A percentile compares a stretch with the other conserved stretches of the same genome.
phyloP scores from a whole-genome alignment of 2,797 vertebrate genomes.

The Sebastes miniatus region DNA sequence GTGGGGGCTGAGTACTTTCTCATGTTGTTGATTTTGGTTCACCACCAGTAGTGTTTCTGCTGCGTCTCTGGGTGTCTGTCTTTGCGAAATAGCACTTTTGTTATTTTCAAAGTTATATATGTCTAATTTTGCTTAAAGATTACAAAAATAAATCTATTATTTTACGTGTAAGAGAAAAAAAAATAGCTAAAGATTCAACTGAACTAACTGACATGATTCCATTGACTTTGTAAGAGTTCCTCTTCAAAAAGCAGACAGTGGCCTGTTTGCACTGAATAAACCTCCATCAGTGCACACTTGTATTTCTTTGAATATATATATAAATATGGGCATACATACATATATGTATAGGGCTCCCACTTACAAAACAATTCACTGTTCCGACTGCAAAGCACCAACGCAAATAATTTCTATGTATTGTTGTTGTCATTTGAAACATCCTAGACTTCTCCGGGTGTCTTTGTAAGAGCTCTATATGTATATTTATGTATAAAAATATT shows the following conservation, averaged over 20 bases:
- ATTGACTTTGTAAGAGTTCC: slow-evolving; percentile 84
- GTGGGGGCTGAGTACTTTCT: slow-evolving; percentile 61
- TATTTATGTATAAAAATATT: slow-evolving; percentile 89
- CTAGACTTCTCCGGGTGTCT: slow-evolving; percentile 74
- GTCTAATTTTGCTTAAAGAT: slow-evolving; percentile 89
- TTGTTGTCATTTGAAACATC: slow-evolving; percentile 68
- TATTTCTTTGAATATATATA: slow-evolving; percentile 86
- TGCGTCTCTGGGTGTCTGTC: slow-evolving; percentile 84
- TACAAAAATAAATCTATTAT: slow-evolving; percentile 87
- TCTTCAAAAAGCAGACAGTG: slow-evolving; percentile 79
- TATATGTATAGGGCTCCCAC: slow-evolving; percentile 85
- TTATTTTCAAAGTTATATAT: slow-evolving; percentile 85
- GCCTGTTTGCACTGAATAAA: slow-evolving; percentile 84
- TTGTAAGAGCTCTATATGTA: slow-evolving; percentile 87
- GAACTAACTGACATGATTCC: slow-evolving; percentile 88
- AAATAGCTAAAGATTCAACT: slow-evolving; percentile 85
- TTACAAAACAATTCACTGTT: slow-evolving; percentile 52
- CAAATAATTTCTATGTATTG: slow-evolving; percentile 62
- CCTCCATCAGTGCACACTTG: slow-evolving; percentile 81
- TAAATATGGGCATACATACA: slow-evolving; percentile 87
- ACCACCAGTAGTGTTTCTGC: slow-evolving; percentile 81
- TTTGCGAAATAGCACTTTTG: slow-evolving; percentile 86
- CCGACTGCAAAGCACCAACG: slow-evolving; percentile 59
- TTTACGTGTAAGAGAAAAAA: slow-evolving; percentile 86
- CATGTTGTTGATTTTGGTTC: slow-evolving; percentile 78